Conservation (phyloP, 2,888 invertebrate species). For the Bruchidius siliquastri region DNA sequence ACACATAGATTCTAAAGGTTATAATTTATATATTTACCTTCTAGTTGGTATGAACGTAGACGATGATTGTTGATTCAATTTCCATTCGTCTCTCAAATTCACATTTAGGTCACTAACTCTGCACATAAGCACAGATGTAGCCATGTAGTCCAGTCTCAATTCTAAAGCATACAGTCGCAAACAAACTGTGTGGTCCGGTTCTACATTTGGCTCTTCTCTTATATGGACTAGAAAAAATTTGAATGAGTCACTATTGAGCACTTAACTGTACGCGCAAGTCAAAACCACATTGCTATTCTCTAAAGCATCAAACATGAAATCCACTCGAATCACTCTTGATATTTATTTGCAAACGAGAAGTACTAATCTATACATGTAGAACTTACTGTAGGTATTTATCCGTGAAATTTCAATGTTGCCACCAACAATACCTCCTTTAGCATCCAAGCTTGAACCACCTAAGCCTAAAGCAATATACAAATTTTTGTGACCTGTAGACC, state of each 20-base stretch:
- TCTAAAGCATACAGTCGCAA: constrained; percentile 80
- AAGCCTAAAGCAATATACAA: constrained; percentile 84
- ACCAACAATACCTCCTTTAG: constrained; percentile 96
- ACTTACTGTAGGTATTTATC: constrained; percentile 75
- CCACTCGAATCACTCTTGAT: too few species aligned
- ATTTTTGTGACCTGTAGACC: constrained; percentile 91
- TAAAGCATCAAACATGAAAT: too few species aligned
- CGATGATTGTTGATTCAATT: constrained; percentile 52
- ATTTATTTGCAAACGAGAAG: neutral
- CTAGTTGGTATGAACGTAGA: constrained; percentile 60
- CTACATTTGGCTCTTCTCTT: constrained; percentile 82
- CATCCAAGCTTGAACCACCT: constrained; percentile 87
- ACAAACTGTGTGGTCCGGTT: constrained; percentile 75
- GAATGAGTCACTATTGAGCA: too few species aligned
- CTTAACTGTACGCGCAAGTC: too few species aligned
- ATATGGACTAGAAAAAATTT: constrained; percentile 64
- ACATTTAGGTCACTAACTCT: constrained; percentile 79
- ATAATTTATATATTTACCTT: constrained; percentile 43
- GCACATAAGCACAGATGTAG: constrained; percentile 89
- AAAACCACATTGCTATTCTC: too few species aligned
- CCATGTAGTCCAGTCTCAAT: constrained; percentile 95
- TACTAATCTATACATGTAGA: neutral
- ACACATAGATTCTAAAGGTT: neutral
- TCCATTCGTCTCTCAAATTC: constrained; percentile 84
- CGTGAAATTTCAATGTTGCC: constrained; percentile 89